phyloP scores from a whole-genome alignment of 1,140 invertebrate species.

The Patella vulgata region DNA sequence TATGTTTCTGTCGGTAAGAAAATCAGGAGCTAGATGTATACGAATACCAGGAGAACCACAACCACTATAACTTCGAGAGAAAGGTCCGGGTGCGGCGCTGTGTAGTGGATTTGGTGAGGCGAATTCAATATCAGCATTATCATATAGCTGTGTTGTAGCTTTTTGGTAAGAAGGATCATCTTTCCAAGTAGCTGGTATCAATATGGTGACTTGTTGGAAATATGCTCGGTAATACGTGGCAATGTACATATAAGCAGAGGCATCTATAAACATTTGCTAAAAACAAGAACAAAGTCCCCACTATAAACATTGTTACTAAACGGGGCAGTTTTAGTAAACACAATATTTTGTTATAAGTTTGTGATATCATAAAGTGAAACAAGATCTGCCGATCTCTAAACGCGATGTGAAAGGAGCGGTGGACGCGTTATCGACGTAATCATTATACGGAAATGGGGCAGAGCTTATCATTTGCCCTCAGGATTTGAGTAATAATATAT shows the following conservation, averaged over 20 bases:
- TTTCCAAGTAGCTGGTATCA: conserved; percentile 60
- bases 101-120: not conserved
- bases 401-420: too few relatives aligned
- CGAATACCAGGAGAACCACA: conserved; percentile 59
- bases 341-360: too few relatives aligned
- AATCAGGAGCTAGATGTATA: conserved; percentile 53
- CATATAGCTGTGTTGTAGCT: conserved; percentile 29
- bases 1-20: conserved; percentile 27
- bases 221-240: conserved; percentile 56
- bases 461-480: too few relatives aligned
- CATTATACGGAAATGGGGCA: too few relatives aligned
- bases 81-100: conserved; percentile 9
- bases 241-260: conserved; percentile 46
- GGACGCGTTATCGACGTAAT: too few relatives aligned
- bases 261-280: conserved; percentile 47
- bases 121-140: conserved; percentile 44
- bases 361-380: too few relatives aligned
- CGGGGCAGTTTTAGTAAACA: too few relatives aligned
- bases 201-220: conserved; percentile 62
- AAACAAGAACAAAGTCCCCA: too few relatives aligned
- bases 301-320: too few relatives aligned
- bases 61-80: conserved; percentile 42
- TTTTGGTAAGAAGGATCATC: conserved; percentile 1
- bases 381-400: too few relatives aligned
- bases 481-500: too few relatives aligned